phyloP scores from a whole-genome alignment of 1,140 invertebrate species.

The Acromyrmex heyeri region DNA sequence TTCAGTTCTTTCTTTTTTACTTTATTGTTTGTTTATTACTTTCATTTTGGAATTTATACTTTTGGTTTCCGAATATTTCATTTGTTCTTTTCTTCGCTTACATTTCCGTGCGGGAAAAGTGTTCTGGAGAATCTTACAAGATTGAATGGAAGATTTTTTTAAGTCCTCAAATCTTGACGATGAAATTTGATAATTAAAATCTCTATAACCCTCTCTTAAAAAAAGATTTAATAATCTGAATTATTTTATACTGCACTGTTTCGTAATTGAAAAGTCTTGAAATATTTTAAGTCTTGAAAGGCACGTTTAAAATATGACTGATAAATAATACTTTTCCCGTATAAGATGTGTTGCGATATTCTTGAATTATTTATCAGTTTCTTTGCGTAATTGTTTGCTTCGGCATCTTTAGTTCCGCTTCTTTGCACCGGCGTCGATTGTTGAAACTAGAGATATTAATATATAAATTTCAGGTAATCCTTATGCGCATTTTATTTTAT shows the following conservation, averaged over 20 bases:
- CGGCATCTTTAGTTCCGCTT: constrained; percentile 49
- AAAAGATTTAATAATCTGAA: background rate
- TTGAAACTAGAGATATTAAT: background rate
- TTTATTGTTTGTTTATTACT: constrained; percentile 9
- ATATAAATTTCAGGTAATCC: background rate
- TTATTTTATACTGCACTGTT: background rate
- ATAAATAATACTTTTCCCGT: constrained; percentile 50
- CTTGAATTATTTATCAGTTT: constrained; percentile 52
- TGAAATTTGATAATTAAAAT: background rate
- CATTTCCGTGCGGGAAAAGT: constrained; percentile 10
- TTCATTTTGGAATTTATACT: constrained; percentile 37
- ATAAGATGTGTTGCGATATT: background rate
- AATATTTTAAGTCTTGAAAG: background rate
- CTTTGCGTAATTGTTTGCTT: constrained; percentile 57
- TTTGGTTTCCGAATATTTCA: constrained; percentile 4
- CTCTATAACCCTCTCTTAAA: background rate
- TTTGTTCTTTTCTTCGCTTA: background rate
- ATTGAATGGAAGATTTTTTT: background rate
- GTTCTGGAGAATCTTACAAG: background rate
- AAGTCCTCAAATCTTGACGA: background rate
- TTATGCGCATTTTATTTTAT: background rate
- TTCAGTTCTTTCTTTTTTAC: constrained; percentile 10
- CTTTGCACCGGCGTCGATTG: constrained; percentile 39
- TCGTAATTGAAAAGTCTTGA: background rate
- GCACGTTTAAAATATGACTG: background rate